Percentiles rank a stretch among this genome's conserved stretches.
Evolutionary conservation across 2,113 vertebrate species (phyloP).

Genomic region (Pampusana beccarii): DNA sequence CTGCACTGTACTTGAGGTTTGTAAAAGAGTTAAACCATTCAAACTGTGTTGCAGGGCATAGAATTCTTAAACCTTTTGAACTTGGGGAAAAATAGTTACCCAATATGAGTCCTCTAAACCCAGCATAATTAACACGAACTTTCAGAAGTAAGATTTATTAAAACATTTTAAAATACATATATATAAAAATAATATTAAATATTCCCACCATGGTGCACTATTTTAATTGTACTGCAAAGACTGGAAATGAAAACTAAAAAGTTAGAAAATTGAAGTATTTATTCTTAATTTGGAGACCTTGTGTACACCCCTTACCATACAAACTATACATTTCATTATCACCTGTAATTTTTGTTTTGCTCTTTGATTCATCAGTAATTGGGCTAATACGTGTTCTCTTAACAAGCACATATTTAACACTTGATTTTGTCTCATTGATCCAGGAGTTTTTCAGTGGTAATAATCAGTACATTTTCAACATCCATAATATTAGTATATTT

Average conservation of each 20-base stretch:
- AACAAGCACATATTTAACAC: not conserved
- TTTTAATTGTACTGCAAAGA: not conserved
- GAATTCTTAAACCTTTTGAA: not conserved
- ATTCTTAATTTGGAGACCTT: not conserved
- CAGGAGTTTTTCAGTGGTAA: not conserved
- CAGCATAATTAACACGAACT: not conserved
- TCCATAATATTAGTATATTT: not conserved
- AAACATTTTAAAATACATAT: not conserved
- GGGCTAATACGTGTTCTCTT: not conserved
- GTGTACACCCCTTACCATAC: not conserved
- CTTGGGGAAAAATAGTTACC: not conserved
- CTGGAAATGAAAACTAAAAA: not conserved
- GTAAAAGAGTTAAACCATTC: not conserved
- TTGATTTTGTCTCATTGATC: not conserved
- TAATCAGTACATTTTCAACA: not conserved
- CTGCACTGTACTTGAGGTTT: not conserved
- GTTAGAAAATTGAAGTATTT: not conserved
- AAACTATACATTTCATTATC: not conserved
- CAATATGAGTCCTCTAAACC: not conserved
- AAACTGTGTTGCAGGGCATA: not conserved
- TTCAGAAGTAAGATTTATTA: not conserved
- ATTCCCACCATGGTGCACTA: not conserved
- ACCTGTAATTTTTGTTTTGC: not conserved
- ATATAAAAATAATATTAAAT: not conserved
- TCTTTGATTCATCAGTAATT: not conserved